These are phyloP conservation scores for Sterrhoptilus dennistouni DNA, from an alignment of 2,113 vertebrate species.

Conservation along the genomic window DNA sequence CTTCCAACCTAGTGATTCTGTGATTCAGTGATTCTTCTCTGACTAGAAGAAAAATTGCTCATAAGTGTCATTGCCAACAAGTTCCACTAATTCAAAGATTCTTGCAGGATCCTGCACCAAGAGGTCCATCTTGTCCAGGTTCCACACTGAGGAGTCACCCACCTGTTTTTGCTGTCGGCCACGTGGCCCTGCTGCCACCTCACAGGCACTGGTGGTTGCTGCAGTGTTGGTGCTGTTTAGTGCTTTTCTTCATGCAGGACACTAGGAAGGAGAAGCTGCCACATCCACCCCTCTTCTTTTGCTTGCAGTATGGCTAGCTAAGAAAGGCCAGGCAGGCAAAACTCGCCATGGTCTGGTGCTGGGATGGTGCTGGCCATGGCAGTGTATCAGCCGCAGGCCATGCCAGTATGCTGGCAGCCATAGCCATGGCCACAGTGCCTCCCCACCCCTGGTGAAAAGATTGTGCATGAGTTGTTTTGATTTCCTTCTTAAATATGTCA, in stretches of 20 bases:
- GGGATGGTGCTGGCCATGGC: fast-evolving
- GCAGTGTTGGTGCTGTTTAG: background rate
- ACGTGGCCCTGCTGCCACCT: background rate
- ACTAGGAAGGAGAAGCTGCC: background rate
- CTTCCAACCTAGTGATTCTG: background rate
- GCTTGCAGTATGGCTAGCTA: background rate
- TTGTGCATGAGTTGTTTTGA: background rate
- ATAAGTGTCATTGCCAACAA: background rate
- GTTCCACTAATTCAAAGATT: background rate
- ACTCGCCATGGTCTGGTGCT: fast-evolving
- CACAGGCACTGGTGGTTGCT: background rate
- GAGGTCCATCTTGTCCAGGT: background rate
- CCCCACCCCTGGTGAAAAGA: background rate
- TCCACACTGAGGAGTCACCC: fast-evolving
- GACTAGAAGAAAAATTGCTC: background rate
- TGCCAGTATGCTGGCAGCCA: background rate
- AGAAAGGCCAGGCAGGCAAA: background rate
- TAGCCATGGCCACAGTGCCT: background rate
- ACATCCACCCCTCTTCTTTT: background rate
- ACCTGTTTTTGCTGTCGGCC: background rate
- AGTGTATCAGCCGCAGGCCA: background rate
- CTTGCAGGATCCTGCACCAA: background rate
- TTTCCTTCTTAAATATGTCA: background rate
- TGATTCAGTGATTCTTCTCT: background rate
- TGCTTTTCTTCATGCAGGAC: background rate